phyloP scores from a whole-genome alignment of 2,797 vertebrate species.

The Onychomys leucogaster region DNA sequence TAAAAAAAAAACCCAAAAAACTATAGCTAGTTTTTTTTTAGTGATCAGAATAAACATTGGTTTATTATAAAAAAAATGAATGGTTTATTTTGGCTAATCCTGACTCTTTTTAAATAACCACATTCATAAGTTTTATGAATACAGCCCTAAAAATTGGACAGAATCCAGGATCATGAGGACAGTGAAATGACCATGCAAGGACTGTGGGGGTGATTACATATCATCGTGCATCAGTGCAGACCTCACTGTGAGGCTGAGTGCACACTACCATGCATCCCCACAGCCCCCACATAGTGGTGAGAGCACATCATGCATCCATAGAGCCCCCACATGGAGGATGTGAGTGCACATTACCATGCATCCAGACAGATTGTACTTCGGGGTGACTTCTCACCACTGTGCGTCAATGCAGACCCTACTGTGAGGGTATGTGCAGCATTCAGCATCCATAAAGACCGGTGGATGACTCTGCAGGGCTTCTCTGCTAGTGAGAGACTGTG shows the following conservation, averaged over 20 bases:
- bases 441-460: not conserved
- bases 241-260: no score
- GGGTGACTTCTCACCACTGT: not conserved
- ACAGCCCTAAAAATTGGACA: not conserved
- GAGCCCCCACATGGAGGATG: not conserved
- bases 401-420: not conserved
- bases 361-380: not conserved
- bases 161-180: not conserved
- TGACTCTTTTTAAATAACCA: conserved; percentile 10
- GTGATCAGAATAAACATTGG: not conserved
- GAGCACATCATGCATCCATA: rapidly evolving
- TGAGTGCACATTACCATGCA: not conserved
- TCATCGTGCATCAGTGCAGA: not conserved
- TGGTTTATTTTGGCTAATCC: not conserved
- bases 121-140: conserved; percentile 8
- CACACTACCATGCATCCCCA: not conserved
- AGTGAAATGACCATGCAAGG: not conserved
- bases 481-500: not conserved
- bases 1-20: conserved; percentile 7
- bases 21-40: not conserved
- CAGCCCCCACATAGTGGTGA: no score
- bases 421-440: no score
- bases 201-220: no score
- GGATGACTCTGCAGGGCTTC: not conserved
- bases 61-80: not conserved